A percentile compares a stretch with the other conserved stretches of the same genome.
Conservation (phyloP, 2,797 vertebrate genomes). For the Diglossa cyanea region DNA sequence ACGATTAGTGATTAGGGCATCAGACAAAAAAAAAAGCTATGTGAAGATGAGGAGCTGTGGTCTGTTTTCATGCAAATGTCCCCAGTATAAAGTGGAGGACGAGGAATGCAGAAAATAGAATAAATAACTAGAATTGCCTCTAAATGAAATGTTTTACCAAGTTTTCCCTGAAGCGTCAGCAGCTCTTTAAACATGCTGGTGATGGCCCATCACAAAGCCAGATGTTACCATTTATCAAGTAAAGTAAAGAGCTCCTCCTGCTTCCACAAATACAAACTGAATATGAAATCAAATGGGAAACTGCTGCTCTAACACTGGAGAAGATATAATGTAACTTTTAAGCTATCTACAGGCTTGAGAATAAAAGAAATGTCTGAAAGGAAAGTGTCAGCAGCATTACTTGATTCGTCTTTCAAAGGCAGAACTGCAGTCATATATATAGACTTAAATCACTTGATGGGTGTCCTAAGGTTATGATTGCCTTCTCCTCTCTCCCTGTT, state of each 20-base stretch:
- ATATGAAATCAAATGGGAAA: conserved; percentile 60
- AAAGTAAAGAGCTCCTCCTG: conserved; percentile 62
- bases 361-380: conserved; percentile 27
- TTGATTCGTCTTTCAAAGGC: conserved; percentile 24
- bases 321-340: conserved; percentile 42
- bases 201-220: conserved; percentile 65
- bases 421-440: background rate
- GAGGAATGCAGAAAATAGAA: conserved; percentile 47
- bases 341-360: background rate
- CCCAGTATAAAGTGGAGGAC: background rate
- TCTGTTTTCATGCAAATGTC: conserved; percentile 48
- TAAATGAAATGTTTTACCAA: conserved; percentile 60
- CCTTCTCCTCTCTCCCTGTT: background rate
- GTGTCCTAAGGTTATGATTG: background rate
- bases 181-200: conserved; percentile 60
- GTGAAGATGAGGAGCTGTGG: background rate
- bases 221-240: conserved; percentile 68
- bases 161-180: conserved; percentile 57
- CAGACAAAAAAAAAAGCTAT: background rate
- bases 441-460: conserved; percentile 19
- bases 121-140: conserved; percentile 58
- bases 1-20: background rate
- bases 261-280: conserved; percentile 64
- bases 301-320: conserved; percentile 25
- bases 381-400: background rate